phyloP scores from a whole-genome alignment of 2,113 vertebrate species.

The Syrrhaptes paradoxus region DNA sequence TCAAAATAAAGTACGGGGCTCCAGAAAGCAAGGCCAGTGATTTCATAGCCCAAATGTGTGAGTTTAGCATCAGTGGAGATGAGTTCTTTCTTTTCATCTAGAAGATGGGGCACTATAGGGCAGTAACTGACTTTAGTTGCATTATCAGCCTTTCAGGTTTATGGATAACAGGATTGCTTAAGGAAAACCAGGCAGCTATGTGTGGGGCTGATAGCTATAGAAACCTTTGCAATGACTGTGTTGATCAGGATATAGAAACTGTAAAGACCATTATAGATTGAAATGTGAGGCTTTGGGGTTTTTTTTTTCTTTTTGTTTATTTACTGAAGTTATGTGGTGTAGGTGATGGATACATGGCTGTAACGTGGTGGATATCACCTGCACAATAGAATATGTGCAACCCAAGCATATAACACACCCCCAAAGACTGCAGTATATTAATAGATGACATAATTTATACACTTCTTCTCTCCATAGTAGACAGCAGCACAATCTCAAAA shows the following conservation, averaged over 20 bases:
- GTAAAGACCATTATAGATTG: neutral
- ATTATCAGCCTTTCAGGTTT: neutral
- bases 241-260: neutral
- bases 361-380: neutral
- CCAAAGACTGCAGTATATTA: neutral
- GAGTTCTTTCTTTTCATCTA: neutral
- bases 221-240: neutral
- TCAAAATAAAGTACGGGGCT: neutral
- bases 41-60: neutral
- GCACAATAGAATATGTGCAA: neutral
- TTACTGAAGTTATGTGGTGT: neutral
- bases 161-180: neutral
- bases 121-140: neutral
- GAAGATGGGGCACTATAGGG: neutral
- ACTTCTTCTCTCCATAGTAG: neutral
- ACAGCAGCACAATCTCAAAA: neutral
- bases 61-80: neutral
- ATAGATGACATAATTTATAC: neutral
- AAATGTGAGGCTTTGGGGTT: neutral
- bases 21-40: neutral
- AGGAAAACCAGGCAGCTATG: accelerated
- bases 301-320: neutral
- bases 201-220: neutral
- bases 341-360: neutral
- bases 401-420: neutral